These are phyloP conservation scores for Drepanosiphum platanoidis DNA, from an alignment of 2,888 invertebrate species.

Conservation along the genomic window DNA sequence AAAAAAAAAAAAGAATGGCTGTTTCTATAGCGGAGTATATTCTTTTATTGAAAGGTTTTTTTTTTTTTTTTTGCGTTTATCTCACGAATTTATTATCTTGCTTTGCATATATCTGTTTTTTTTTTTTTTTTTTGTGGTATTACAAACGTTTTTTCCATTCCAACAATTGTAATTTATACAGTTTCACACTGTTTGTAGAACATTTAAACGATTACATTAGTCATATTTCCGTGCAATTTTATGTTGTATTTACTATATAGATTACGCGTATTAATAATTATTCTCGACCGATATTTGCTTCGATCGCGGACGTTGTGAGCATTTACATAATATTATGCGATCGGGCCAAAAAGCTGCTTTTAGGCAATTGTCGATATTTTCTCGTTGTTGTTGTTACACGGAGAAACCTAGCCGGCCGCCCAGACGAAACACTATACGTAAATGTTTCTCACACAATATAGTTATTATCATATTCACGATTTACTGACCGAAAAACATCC, in stretches of 20 bases:
- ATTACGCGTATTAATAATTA: background rate
- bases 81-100: slow-evolving; percentile 7
- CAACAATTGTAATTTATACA: slow-evolving; percentile 21
- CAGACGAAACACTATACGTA: background rate
- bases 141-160: slow-evolving; percentile 1
- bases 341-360: background rate
- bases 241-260: background rate
- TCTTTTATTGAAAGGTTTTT: background rate
- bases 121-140: background rate
- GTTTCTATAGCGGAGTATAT: background rate
- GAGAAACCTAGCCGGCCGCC: background rate
- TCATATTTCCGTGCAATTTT: background rate
- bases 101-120: background rate
- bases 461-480: slow-evolving; percentile 20
- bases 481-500: slow-evolving; percentile 28
- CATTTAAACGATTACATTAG: slow-evolving; percentile 10
- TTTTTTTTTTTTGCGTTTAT: slow-evolving; percentile 6
- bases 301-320: background rate
- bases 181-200: background rate
- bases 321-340: too few species aligned
- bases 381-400: background rate
- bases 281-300: background rate
- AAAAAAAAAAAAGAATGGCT: too few species aligned
- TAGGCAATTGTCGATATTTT: background rate
- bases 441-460: slow-evolving; percentile 6